Base-by-base conservation (phyloP, 2,113 vertebrate genomes). In the Myxocyprinus asiaticus region DNA sequence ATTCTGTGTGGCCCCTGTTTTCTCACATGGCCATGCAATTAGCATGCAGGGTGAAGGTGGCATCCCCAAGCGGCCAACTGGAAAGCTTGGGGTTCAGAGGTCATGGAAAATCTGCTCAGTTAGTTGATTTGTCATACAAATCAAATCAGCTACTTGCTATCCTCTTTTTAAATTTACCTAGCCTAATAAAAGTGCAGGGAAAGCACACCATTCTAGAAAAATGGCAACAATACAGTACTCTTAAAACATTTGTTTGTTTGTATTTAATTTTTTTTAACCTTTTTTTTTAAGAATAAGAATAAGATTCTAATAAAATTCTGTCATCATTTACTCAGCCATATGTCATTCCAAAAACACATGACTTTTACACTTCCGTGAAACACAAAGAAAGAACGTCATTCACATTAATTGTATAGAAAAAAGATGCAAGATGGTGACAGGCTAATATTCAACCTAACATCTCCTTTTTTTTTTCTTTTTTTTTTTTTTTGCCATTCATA, bases 31-130 rank as follows among this genome's bases (percentile, higher is more conserved):
- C 84, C 51, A 55, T 33, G 56, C 74, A 81, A 82, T 91, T 90
- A 88, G 78, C 85, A 87, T 87, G 82, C 82, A 82, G 75, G 84
- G 77, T 80, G 88, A 91, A 91, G 90, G 90, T 89, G 88, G 85
- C 85, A 51, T 84, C 85, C 82, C 84, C 82, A 84, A 88, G 87
- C 88, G 86, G 85, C 89, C 91, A 87, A 88, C 89, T 88, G 88
- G 87, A 93, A 92, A 90, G 86, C 90, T 83, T 75, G 53, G 83
- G 84, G 91, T 88, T 89, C 86, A 90, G 77, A 90, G 92, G 90
- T 91, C 89, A 90, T 22, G 83, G 87, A 87, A 89, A 90, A 89
- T 89, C 86, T 61, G 80, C 83, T 82, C 81, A 76, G 87, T 85
- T 84, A 88, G 88, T 80, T 74, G 87, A 88, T 77, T 85, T 88